These are phyloP conservation scores for Arenaria interpres DNA, from an alignment of 2,113 vertebrate genomes.

Conservation along the genomic window DNA sequence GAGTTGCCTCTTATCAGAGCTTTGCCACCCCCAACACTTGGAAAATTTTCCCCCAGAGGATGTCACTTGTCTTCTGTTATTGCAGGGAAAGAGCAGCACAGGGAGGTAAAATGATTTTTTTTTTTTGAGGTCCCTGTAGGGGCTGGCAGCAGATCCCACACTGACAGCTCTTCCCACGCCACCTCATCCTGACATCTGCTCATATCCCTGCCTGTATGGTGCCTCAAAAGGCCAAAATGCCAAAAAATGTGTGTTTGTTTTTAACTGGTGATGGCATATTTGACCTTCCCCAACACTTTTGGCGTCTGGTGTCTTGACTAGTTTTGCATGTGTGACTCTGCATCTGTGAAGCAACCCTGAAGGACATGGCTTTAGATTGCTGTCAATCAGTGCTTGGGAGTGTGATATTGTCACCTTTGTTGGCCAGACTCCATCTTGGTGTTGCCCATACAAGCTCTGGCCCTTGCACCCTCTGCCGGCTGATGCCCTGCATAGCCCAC, in stretches of 20 bases:
- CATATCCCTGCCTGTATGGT: background rate
- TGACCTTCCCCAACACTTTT: background rate
- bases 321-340: background rate
- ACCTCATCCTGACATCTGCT: slow-evolving; percentile 17
- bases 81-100: background rate
- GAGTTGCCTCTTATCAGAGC: background rate
- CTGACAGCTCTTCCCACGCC: background rate
- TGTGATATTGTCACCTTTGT: background rate
- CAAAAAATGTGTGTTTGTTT: background rate
- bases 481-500: background rate
- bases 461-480: background rate
- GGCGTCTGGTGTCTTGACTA: slow-evolving; percentile 9
- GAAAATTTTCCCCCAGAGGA: background rate
- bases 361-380: background rate
- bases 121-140: background rate
- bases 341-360: background rate
- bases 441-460: background rate
- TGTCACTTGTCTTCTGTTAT: background rate
- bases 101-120: background rate
- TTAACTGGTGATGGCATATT: background rate
- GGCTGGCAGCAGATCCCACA: background rate
- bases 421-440: background rate
- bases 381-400: background rate
- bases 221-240: slow-evolving; percentile 15
- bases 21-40: background rate